phyloP scores from a whole-genome alignment of 2,797 vertebrate genomes.

The Geotrypetes seraphini region DNA sequence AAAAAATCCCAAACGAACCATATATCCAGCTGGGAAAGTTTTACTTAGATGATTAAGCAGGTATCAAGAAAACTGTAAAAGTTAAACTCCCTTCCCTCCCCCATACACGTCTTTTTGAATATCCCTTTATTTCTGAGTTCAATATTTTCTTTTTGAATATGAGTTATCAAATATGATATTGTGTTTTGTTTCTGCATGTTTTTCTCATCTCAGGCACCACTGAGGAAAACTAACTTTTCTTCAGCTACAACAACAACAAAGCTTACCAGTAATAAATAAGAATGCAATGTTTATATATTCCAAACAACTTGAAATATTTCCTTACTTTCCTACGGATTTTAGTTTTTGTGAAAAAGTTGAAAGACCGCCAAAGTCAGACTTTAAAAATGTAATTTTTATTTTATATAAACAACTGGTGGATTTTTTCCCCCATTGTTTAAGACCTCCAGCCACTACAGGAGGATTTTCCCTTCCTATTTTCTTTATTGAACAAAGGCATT shows the following conservation, averaged over 20 bases:
- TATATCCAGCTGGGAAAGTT: constrained; percentile 30
- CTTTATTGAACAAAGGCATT: constrained; percentile 84
- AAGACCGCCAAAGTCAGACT: constrained; percentile 73
- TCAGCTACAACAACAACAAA: constrained; percentile 36
- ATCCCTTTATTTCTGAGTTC: constrained; percentile 68
- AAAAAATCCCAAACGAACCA: too few species aligned
- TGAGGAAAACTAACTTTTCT: constrained; percentile 27
- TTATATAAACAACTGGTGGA: constrained; percentile 68
- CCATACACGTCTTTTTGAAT: too few species aligned
- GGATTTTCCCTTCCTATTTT: constrained; percentile 87
- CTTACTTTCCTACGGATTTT: constrained; percentile 53
- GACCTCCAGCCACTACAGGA: too few species aligned
- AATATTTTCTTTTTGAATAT: constrained; percentile 59
- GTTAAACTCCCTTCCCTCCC: constrained; percentile 71
- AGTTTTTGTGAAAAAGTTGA: constrained; percentile 75
- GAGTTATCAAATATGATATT: constrained; percentile 40
- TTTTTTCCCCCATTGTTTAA: constrained; percentile 72
- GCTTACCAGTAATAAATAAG: constrained; percentile 16
- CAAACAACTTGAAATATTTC: constrained; percentile 51
- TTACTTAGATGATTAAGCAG: constrained; percentile 52
- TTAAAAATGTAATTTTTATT: constrained; percentile 80
- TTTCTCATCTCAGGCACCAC: constrained; percentile 45
- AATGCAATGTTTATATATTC: constrained; percentile 48
- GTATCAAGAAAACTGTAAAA: constrained; percentile 75
- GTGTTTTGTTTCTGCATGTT: constrained; percentile 66